phyloP scores from a whole-genome alignment of 2,888 invertebrate genomes.

The Frankliniella intonsa region DNA sequence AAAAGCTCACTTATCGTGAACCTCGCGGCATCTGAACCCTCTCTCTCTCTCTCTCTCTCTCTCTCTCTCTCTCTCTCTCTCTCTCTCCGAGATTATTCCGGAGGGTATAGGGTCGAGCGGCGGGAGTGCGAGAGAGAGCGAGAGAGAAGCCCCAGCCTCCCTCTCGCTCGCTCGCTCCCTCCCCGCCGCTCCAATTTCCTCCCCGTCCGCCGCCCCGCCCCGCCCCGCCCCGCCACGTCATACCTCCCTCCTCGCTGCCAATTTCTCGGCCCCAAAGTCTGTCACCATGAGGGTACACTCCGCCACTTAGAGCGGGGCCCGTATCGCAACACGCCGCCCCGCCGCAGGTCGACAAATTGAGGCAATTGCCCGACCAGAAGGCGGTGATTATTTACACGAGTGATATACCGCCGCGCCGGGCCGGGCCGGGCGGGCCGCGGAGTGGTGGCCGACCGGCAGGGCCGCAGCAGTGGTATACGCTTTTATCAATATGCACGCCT shows the following conservation, averaged over 20 bases:
- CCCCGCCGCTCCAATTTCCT: conserved; percentile 1
- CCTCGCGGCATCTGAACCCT: too few species aligned
- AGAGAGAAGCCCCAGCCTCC: neutral
- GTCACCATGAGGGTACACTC: too few species aligned
- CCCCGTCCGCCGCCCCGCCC: neutral
- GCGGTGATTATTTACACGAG: neutral
- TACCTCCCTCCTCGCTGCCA: neutral
- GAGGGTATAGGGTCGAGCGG: too few species aligned
- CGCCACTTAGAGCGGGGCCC: too few species aligned
- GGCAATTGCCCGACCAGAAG: neutral
- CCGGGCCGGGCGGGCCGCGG: neutral
- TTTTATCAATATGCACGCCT: neutral
- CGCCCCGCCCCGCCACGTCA: neutral
- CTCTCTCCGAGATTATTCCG: neutral
- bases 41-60: too few species aligned
- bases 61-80: too few species aligned
- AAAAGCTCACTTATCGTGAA: too few species aligned
- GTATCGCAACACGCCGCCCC: too few species aligned
- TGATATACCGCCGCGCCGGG: neutral
- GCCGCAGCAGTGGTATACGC: too few species aligned
- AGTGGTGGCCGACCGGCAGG: neutral
- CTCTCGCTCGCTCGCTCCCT: neutral
- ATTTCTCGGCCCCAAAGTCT: too few species aligned
- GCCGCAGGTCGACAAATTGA: neutral
- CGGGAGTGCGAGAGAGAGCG: too few species aligned